Conservation (phyloP, 2,113 vertebrate species). For the Baryphthengus martii region DNA sequence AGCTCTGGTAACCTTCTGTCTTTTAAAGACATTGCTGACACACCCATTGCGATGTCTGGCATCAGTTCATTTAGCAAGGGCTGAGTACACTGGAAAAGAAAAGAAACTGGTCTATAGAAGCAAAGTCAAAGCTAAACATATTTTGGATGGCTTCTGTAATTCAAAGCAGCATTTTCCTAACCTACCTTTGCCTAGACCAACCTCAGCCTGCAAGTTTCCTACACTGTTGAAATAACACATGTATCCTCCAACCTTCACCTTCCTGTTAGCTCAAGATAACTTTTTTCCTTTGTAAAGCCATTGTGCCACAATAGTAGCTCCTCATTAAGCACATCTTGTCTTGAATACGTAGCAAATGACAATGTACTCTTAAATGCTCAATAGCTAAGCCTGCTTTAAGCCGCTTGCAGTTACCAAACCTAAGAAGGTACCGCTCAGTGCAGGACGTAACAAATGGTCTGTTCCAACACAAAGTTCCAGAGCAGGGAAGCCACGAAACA, state of each 20-base stretch:
- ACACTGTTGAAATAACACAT: neutral
- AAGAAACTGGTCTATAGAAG: neutral
- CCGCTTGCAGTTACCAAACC: neutral
- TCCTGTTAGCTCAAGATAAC: neutral
- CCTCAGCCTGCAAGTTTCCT: neutral
- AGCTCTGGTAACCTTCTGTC: slow-evolving; percentile 90
- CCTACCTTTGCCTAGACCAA: neutral
- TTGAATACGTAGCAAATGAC: neutral
- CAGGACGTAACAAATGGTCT: neutral
- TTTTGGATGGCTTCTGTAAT: neutral
- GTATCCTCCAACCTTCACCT: neutral
- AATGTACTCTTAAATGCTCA: neutral
- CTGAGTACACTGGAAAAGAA: slow-evolving; percentile 82
- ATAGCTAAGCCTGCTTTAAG: neutral
- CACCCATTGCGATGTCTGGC: slow-evolving; percentile 97
- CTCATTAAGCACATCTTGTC: neutral
- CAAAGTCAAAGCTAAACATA: neutral
- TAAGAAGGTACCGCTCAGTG: accelerated
- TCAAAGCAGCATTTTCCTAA: neutral
- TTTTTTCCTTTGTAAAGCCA: neutral
- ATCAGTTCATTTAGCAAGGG: slow-evolving; percentile 93
- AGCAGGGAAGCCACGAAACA: accelerated
- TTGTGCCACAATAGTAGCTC: neutral
- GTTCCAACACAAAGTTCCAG: neutral
- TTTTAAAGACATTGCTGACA: slow-evolving; percentile 91